Evolutionary conservation across 2,113 vertebrate species (phyloP).

Genomic region (Podarcis cretensis): DNA sequence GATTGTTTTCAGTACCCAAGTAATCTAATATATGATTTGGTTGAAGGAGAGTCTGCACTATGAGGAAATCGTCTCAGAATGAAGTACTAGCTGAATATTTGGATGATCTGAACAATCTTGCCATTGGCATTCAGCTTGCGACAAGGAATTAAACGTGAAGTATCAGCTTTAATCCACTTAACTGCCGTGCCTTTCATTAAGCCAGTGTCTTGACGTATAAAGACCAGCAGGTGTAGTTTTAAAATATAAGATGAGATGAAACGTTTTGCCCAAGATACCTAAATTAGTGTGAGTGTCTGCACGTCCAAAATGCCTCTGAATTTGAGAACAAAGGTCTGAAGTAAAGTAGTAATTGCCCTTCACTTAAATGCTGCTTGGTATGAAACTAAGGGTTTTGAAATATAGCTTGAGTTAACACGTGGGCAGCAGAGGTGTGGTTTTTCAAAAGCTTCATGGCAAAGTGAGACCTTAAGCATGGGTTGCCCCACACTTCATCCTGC

Average conservation of each 20-base stretch:
- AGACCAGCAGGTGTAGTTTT: not conserved
- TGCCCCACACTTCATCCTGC: no score
- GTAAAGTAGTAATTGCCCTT: not conserved
- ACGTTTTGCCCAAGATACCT: not conserved
- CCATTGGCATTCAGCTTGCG: conserved; percentile 9
- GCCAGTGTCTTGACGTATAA: not conserved
- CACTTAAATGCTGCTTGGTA: not conserved
- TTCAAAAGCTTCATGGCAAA: no score
- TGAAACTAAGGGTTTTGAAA: not conserved
- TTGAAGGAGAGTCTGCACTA: conserved; percentile 35
- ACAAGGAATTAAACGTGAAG: conserved; percentile 19
- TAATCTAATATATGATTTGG: conserved; percentile 19
- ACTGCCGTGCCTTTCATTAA: conserved; percentile 16
- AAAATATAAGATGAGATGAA: conserved; percentile 4
- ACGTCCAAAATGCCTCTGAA: not conserved
- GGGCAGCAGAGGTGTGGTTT: no score
- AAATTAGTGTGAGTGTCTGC: accelerated
- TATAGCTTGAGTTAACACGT: not conserved
- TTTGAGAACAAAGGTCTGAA: not conserved
- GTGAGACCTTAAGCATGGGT: no score
- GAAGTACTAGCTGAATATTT: conserved; percentile 30
- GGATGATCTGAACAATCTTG: conserved; percentile 20
- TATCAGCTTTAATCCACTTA: conserved; percentile 8
- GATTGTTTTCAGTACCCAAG: not conserved
- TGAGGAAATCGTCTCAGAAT: conserved; percentile 34